A percentile compares a stretch with the other conserved stretches of the same genome.
Evolutionary conservation across 2,888 invertebrate genomes (phyloP).

Genomic region (Drosophila mettleri): DNA sequence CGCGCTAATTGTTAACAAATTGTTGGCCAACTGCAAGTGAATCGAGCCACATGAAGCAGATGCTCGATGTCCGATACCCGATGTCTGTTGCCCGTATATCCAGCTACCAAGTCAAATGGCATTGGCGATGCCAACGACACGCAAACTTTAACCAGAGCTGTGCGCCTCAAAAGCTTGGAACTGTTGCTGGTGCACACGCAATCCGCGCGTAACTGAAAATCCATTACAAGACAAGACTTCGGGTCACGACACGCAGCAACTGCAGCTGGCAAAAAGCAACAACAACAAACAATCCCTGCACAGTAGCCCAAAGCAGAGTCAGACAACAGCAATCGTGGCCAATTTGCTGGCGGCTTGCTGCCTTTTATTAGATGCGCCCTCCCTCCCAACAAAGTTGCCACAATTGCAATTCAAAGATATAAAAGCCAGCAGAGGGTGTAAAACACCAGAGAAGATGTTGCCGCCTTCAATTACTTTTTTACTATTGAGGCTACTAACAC

Average conservation of each 20-base stretch:
- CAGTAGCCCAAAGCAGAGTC: slow-evolving; percentile 27
- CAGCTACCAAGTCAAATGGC: slow-evolving; percentile 12
- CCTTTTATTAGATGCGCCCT: slow-evolving; percentile 29
- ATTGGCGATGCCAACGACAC: slow-evolving; percentile 36
- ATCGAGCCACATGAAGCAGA: slow-evolving; percentile 3
- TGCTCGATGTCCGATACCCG: not conserved
- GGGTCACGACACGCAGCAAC: slow-evolving; percentile 54
- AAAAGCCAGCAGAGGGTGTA: not conserved
- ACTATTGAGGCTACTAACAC: not conserved
- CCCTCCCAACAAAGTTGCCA: slow-evolving; percentile 15
- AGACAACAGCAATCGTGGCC: slow-evolving; percentile 9
- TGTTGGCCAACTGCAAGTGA: slow-evolving; percentile 60
- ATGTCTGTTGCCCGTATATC: not conserved
- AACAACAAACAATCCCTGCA: not conserved
- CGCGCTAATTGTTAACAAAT: slow-evolving; percentile 79
- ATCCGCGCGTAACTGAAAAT: slow-evolving; percentile 71
- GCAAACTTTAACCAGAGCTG: slow-evolving; percentile 26
- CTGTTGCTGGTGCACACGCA: slow-evolving; percentile 52
- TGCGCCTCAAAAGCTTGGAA: not conserved
- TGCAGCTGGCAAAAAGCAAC: slow-evolving; percentile 7
- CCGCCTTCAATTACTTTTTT: not conserved
- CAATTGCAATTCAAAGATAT: slow-evolving; percentile 4
- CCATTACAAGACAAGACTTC: slow-evolving; percentile 47
- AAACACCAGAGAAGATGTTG: not conserved
- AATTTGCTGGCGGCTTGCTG: slow-evolving; percentile 29